Base-by-base conservation (phyloP, 2,888 invertebrate genomes). In the Dryadula phaetusa region DNA sequence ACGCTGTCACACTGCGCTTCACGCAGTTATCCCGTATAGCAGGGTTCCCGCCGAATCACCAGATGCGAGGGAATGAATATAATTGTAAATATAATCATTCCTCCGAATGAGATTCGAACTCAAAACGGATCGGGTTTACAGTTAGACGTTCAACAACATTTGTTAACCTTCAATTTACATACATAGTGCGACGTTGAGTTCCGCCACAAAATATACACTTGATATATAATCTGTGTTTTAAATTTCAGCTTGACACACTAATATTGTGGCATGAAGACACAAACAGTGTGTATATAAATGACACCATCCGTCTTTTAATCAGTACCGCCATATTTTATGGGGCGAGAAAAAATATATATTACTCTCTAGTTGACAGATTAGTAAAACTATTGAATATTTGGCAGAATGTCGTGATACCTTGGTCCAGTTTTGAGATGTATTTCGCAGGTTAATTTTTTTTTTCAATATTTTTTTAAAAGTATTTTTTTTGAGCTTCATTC, bases 211-310 rank as follows among this genome's bases (percentile, higher is more conserved):
- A n/a, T n/a, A n/a, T n/a, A n/a, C n/a, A n/a, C n/a, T n/a, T n/a
- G n/a, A 49, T 40, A 32, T 20, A 25, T 37, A 42, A 22, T n/a
- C 1, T 20, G n/a, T 18, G 8, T 5, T 34, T 49, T 14, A 7
- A 7, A 20, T 76, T 77, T 25, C 69, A 84, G 84, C 65, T 83
- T 0, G 76, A 81, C 22, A 79, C 79, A 0, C 47, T 83, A 22
- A 66, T 78, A 14, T 62, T 66, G n/a, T 83, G 83, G 82, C 64
- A 69, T 4, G 72, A 76, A 20, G 68, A 72, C 8, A 32, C 25
- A n/a, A 16, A 58, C 3, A 53, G 65, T 5, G 65, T 61, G 0
- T 61, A 77, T 5, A 25, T 85, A 0, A 77, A 79, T 16, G 18
- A n/a, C 0, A 62, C 72, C 18, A 62, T 81, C 52, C 70, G 79